Evolutionary conservation across 1,140 invertebrate species (phyloP).

Genomic region (Drosophila parvula): DNA sequence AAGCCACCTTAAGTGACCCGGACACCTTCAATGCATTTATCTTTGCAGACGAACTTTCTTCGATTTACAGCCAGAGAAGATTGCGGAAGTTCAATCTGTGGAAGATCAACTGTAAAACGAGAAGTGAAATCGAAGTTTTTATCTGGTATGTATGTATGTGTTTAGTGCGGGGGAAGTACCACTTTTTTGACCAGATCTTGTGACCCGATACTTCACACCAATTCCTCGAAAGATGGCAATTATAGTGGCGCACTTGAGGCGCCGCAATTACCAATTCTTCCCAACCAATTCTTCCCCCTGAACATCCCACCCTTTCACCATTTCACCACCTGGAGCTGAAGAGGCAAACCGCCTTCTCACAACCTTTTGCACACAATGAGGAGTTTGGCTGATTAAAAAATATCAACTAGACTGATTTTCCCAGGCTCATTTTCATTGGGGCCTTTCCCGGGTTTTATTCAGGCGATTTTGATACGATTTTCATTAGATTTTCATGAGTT

Average conservation of each 20-base stretch:
- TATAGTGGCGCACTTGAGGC: constrained; percentile 17
- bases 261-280: constrained; percentile 20
- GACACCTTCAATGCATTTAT: constrained; percentile 10
- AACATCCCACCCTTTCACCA: constrained; percentile 18
- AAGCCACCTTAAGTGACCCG: not conserved
- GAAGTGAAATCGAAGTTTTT: constrained; percentile 36
- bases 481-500: constrained; percentile 4
- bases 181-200: constrained; percentile 19
- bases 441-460: constrained; percentile 3
- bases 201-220: constrained; percentile 21
- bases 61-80: constrained; percentile 3
- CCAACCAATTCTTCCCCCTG: not conserved
- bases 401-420: constrained; percentile 20
- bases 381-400: constrained; percentile 20
- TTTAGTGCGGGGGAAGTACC: constrained; percentile 22
- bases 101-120: constrained; percentile 10
- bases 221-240: constrained; percentile 32
- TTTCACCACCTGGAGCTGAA: constrained; percentile 1
- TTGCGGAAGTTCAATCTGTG: constrained; percentile 21
- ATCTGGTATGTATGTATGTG: constrained; percentile 3
- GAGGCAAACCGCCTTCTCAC: constrained; percentile 33
- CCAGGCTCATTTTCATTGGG: constrained; percentile 18
- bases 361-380: constrained; percentile 49
- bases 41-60: constrained; percentile 18
- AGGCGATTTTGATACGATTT: not conserved